Conservation (phyloP, 1,140 invertebrate species). For the Bombus difficillimus region DNA sequence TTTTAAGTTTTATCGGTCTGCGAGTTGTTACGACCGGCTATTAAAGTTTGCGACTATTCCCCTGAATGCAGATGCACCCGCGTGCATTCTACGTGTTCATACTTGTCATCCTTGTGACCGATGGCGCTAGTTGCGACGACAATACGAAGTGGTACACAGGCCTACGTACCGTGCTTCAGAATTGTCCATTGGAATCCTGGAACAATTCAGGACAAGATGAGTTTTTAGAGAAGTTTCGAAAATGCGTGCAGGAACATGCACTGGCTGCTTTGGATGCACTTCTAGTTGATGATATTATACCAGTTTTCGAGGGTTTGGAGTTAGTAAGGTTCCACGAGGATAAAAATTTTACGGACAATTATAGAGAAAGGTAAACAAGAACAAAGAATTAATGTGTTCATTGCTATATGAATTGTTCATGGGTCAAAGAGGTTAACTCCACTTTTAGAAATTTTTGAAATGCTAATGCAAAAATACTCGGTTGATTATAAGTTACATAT, state of each 20-base stretch:
- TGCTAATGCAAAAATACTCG: too few relatives aligned
- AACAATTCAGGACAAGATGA: slow-evolving; percentile 57
- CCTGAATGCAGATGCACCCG: slow-evolving; percentile 64
- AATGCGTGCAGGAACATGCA: slow-evolving; percentile 72
- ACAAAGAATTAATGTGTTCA: not conserved
- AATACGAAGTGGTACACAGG: slow-evolving; percentile 64
- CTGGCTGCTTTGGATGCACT: slow-evolving; percentile 69
- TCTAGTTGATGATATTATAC: slow-evolving; percentile 72
- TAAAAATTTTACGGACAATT: slow-evolving; percentile 15
- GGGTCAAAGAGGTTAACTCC: too few relatives aligned
- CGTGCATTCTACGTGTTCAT: slow-evolving; percentile 53
- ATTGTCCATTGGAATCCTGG: slow-evolving; percentile 63
- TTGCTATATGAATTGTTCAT: too few relatives aligned
- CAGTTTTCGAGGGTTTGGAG: slow-evolving; percentile 73
- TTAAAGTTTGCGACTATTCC: not conserved
- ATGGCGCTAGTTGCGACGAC: slow-evolving; percentile 54
- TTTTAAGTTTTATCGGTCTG: not conserved
- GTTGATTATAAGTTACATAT: too few relatives aligned
- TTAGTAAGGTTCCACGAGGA: slow-evolving; percentile 67
- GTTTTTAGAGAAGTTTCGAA: slow-evolving; percentile 68
- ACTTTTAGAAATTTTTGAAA: too few relatives aligned
- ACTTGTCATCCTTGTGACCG: slow-evolving; percentile 45
- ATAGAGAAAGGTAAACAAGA: slow-evolving; percentile 48
- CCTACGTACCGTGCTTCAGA: slow-evolving; percentile 67
- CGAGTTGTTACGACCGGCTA: not conserved